Percentiles rank a stretch among this genome's conserved stretches.
Evolutionary conservation across 2,888 invertebrate genomes (phyloP).

Genomic region (Melinaea marsaeus): DNA sequence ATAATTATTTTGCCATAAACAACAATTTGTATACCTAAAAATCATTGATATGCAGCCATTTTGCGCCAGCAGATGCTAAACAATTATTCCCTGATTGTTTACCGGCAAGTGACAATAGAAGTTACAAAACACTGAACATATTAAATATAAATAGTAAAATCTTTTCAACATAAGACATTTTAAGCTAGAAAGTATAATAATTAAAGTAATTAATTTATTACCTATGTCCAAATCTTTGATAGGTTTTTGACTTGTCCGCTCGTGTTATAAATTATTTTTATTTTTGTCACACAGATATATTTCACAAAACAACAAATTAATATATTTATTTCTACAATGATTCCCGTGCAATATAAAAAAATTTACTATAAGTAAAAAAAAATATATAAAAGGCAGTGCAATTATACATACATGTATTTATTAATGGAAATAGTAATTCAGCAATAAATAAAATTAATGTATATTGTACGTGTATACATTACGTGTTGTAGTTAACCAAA

Average conservation of each 20-base stretch:
- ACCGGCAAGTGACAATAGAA: not conserved
- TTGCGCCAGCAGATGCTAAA: not conserved
- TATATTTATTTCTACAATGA: conserved; percentile 46
- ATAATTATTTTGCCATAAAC: not conserved
- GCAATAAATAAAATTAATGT: conserved; percentile 31
- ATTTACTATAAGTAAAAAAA: conserved; percentile 72
- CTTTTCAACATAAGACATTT: not conserved
- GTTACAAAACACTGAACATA: conserved; percentile 2
- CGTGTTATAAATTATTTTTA: conserved; percentile 9
- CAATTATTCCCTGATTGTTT: too few species aligned
- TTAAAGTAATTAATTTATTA: conserved; percentile 3
- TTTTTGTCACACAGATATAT: conserved; percentile 16
- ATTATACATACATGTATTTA: conserved; percentile 54
- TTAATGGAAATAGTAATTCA: conserved; percentile 36
- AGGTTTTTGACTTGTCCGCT: not conserved
- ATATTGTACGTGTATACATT: conserved; percentile 28
- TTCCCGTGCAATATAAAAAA: conserved; percentile 71
- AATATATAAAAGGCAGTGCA: conserved; percentile 61
- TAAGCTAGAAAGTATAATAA: not conserved
- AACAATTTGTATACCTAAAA: not conserved
- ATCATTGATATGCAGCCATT: not conserved
- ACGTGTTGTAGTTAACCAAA: conserved; percentile 58
- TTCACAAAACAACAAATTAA: conserved; percentile 35
- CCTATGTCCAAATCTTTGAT: not conserved
- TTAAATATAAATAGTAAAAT: not conserved